Evolutionary conservation across 92 coral and sea anemone species (phyloP).

Genomic region (Porites evermanni): DNA sequence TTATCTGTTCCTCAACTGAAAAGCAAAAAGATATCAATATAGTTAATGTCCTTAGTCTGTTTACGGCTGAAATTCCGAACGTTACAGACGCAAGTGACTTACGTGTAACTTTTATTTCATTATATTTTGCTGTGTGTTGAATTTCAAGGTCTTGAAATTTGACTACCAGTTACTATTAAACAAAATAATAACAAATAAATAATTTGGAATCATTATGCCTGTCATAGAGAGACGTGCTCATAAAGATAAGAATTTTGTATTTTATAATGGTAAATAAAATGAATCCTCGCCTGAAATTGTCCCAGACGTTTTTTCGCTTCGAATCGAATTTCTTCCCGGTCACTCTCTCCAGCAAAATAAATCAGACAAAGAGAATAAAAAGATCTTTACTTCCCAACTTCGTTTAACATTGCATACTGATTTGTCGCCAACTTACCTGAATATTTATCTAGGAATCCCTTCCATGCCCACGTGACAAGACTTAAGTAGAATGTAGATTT

Average conservation of each 20-base stretch:
- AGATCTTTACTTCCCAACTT: background rate
- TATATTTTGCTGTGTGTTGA: slow-evolving; percentile 80
- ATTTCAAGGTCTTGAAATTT: slow-evolving; percentile 94
- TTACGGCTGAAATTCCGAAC: too few relatives aligned
- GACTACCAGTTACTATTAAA: slow-evolving; percentile 85
- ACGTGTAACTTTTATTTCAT: slow-evolving; percentile 81
- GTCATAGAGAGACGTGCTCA: background rate
- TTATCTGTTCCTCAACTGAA: slow-evolving; percentile 81
- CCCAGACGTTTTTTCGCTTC: slow-evolving; percentile 83
- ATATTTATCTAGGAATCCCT: too few relatives aligned
- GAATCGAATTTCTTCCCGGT: slow-evolving; percentile 89
- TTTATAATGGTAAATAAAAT: too few relatives aligned
- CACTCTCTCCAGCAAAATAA: slow-evolving; percentile 78
- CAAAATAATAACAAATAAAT: background rate
- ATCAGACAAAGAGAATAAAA: background rate
- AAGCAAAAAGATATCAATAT: background rate
- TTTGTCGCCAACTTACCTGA: too few relatives aligned
- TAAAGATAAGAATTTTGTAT: too few relatives aligned
- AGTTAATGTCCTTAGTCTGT: too few relatives aligned
- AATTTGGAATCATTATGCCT: too few relatives aligned
- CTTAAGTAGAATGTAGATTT: too few relatives aligned
- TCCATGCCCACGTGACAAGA: too few relatives aligned
- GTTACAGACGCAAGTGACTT: slow-evolving; percentile 29
- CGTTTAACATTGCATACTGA: background rate
- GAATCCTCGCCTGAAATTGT: slow-evolving; percentile 80